phyloP scores from a whole-genome alignment of 2,888 invertebrate genomes.

The Mayetiola destructor region DNA sequence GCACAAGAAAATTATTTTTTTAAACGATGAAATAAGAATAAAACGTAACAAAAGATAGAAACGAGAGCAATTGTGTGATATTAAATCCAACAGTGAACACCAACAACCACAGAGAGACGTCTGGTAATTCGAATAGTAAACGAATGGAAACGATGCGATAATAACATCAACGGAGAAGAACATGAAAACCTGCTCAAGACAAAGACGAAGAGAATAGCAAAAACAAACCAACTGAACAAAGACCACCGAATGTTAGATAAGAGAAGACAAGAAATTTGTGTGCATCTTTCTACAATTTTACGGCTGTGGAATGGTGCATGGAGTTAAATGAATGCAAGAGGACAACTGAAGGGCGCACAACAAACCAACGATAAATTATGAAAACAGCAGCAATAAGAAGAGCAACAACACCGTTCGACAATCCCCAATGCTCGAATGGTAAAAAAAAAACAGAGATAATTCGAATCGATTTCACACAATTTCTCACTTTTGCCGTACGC shows the following conservation, averaged over 20 bases:
- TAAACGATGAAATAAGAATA: no score
- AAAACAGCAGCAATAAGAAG: no score
- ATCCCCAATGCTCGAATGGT: no score
- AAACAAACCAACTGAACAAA: not conserved
- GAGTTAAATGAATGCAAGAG: not conserved
- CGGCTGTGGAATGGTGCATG: not conserved
- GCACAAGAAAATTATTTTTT: no score
- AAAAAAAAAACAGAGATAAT: no score
- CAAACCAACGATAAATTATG: no score
- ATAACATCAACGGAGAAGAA: not conserved
- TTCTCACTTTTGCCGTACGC: no score
- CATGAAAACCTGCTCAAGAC: not conserved
- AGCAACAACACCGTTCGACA: no score
- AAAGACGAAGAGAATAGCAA: not conserved
- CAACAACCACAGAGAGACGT: no score
- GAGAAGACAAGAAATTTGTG: not conserved
- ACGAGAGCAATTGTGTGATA: not conserved
- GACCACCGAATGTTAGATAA: no score
- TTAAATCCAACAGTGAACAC: no score
- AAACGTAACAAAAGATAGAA: not conserved
- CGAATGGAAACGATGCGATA: not conserved
- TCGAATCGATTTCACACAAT: no score
- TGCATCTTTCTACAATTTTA: not conserved
- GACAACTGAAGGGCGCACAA: constrained; percentile 3
- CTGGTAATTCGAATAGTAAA: not conserved